Conservation (phyloP, 2,797 vertebrate genomes). For the Perodicticus potto region DNA sequence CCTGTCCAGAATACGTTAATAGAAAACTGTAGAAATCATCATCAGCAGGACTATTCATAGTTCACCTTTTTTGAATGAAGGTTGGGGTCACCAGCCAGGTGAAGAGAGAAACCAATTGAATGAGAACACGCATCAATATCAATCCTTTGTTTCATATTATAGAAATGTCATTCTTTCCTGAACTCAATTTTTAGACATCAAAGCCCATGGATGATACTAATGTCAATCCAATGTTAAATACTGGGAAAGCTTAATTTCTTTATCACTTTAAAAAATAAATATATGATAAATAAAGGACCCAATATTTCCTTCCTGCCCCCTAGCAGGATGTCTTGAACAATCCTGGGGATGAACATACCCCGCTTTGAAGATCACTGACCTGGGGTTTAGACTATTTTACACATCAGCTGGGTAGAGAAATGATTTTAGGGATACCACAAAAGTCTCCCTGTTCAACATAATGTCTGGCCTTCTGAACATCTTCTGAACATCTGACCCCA, state of each 20-base stretch:
- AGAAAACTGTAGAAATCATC: background rate
- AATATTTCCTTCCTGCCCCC: background rate
- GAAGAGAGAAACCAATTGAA: conserved; percentile 41
- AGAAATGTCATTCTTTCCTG: conserved; percentile 1
- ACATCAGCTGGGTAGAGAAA: background rate
- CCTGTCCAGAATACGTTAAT: background rate
- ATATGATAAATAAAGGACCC: background rate
- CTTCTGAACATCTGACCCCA: background rate
- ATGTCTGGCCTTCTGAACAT: background rate
- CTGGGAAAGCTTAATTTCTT: background rate
- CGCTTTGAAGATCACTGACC: background rate
- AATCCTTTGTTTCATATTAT: conserved; percentile 2
- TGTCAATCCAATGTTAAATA: background rate
- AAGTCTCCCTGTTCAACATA: conserved; percentile 23
- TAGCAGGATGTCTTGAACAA: background rate
- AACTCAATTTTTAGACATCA: background rate
- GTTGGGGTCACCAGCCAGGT: background rate
- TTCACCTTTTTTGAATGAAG: background rate
- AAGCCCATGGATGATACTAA: background rate
- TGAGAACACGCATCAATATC: background rate
- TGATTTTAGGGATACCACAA: conserved; percentile 22
- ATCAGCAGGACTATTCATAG: background rate
- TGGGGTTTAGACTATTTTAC: background rate
- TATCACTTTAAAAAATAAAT: conserved; percentile 33
- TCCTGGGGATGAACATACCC: background rate